Percentiles rank a stretch among this genome's conserved stretches.
These are phyloP conservation scores for Laticauda colubrina DNA, from an alignment of 2,113 vertebrate species.

Conservation along the genomic window DNA sequence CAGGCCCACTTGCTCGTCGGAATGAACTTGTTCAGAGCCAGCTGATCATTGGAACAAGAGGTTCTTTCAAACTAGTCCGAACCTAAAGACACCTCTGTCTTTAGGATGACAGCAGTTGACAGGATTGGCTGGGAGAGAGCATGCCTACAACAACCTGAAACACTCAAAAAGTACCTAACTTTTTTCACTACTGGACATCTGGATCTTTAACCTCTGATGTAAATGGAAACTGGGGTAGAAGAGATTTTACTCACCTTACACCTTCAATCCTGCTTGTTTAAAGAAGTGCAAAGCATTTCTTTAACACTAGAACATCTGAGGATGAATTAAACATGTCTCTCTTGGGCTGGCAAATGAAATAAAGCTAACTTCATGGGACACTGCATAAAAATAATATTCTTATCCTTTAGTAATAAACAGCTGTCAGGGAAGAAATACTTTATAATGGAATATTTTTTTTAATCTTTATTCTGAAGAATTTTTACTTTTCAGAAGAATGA, in stretches of 20 bases:
- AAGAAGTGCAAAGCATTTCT: background rate
- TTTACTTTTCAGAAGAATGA: slow-evolving; percentile 20
- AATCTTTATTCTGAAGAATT: slow-evolving; percentile 20
- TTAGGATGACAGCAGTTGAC: background rate
- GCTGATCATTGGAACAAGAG: too few relatives aligned
- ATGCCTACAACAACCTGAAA: background rate
- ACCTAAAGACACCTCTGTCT: too few relatives aligned
- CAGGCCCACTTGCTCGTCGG: too few relatives aligned
- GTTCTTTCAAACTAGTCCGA: too few relatives aligned
- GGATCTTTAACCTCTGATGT: background rate
- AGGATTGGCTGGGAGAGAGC: background rate
- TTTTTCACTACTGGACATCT: background rate
- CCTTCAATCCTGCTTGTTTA: background rate
- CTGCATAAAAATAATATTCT: background rate
- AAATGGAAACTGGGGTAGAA: background rate
- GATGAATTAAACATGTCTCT: background rate
- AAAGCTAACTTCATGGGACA: background rate
- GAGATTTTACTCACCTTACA: background rate
- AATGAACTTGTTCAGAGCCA: too few relatives aligned
- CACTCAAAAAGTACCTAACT: background rate
- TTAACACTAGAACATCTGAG: background rate
- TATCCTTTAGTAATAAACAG: accelerated
- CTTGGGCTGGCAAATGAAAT: background rate
- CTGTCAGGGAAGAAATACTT: background rate
- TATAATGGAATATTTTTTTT: slow-evolving; percentile 17